Percentiles rank a stretch among this genome's conserved stretches.
phyloP scores from a whole-genome alignment of 1,140 invertebrate species.

The Dryas iulia region DNA sequence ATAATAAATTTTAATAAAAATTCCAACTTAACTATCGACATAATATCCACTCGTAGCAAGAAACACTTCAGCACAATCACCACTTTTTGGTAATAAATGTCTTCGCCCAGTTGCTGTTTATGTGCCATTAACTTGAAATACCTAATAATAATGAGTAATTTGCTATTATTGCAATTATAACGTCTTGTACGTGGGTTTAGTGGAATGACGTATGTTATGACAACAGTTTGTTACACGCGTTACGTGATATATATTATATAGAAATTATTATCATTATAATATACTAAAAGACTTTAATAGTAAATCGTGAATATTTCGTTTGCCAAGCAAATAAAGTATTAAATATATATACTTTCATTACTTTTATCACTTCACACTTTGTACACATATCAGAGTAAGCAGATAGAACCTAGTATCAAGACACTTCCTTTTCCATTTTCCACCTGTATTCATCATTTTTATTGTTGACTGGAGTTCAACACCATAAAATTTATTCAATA shows the following conservation, averaged over 20 bases:
- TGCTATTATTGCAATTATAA: slow-evolving; percentile 57
- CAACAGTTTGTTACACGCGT: slow-evolving; percentile 23
- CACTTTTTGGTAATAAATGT: slow-evolving; percentile 74
- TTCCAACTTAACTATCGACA: slow-evolving; percentile 31
- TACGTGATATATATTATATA: background rate
- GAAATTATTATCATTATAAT: background rate
- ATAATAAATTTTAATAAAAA: background rate
- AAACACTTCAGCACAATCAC: slow-evolving; percentile 62
- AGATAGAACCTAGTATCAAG: too few relatives aligned
- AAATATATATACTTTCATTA: too few relatives aligned
- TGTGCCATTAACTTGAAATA: slow-evolving; percentile 75
- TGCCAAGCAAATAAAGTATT: too few relatives aligned
- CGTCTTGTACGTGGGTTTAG: slow-evolving; percentile 39
- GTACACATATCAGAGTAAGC: too few relatives aligned
- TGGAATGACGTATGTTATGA: slow-evolving; percentile 19
- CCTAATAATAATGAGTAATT: slow-evolving; percentile 70
- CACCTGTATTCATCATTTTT: too few relatives aligned
- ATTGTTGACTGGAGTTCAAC: too few relatives aligned
- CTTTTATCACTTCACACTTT: too few relatives aligned
- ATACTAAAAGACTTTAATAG: background rate
- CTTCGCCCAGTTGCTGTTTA: slow-evolving; percentile 64
- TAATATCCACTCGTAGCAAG: slow-evolving; percentile 41
- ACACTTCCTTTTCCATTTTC: too few relatives aligned
- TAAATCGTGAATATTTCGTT: too few relatives aligned
- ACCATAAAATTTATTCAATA: too few relatives aligned